Evolutionary conservation across 2,797 vertebrate species (phyloP).

Genomic region (Petrocephalus schoutedeni): DNA sequence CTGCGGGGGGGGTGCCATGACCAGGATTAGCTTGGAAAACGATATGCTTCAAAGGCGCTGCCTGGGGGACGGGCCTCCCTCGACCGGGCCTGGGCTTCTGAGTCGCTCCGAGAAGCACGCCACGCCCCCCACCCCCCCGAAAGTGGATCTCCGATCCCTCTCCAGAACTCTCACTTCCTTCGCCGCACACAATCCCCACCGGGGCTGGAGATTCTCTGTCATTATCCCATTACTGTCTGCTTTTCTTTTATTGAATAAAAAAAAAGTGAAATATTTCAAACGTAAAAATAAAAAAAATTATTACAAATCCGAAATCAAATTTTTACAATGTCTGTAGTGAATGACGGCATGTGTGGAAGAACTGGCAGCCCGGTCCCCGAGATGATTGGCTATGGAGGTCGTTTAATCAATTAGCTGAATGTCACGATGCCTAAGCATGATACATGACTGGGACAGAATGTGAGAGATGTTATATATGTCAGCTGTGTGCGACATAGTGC

Average conservation of each 20-base stretch:
- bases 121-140: background rate
- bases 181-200: background rate
- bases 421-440: constrained; percentile 32
- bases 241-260: background rate
- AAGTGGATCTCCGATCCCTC: background rate
- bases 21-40: constrained; percentile 11
- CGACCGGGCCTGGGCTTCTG: background rate
- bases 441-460: background rate
- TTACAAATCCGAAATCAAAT: background rate
- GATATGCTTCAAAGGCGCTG: background rate
- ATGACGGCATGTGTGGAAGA: background rate
- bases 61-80: background rate
- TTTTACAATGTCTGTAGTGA: background rate
- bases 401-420: constrained; percentile 59
- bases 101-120: background rate
- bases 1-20: background rate
- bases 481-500: background rate
- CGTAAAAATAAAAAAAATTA: background rate
- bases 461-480: background rate
- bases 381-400: constrained; percentile 41
- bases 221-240: background rate
- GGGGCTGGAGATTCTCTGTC: background rate
- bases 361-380: background rate
- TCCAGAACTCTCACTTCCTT: background rate
- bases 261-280: background rate